Base-by-base conservation (phyloP, 2,888 invertebrate genomes). In the Myathropa florea region DNA sequence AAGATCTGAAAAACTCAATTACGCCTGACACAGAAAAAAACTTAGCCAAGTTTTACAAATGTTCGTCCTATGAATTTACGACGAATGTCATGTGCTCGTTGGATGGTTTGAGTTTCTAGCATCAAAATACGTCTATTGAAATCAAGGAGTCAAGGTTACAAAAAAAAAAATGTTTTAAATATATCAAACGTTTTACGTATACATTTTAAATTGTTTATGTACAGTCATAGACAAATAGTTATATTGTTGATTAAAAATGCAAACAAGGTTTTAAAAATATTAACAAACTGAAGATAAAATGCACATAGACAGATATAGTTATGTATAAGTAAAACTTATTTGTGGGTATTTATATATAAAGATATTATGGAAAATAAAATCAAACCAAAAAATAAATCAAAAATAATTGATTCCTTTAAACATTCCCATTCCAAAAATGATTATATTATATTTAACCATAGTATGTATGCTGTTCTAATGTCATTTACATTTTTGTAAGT, bases 361-460 rank as follows among this genome's bases (percentile, higher is more conserved):
- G 18, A 60, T 24, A 21, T 63, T 14, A 28, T 14, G 2, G 36
- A 59, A 23, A 72, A 63, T 26, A 36, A 30, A 53, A 60, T 10
- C 14, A 72, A 46, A 18, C 18, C 4, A 76, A 28, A 67, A 46
- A 84, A 67, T 46, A 57, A 61, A 60, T 73, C 21, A 72, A 67
- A 67, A 36, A 68, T 18, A 72, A 65, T 68, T 57, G 73, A 68
- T 75, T 86, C 78, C 65, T 86, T 86, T 67, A 83, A 83, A 86
- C 86, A 86, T 86, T 86, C 83, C 86, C 86, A 86, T 86, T 86
- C 86, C 78, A 86, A 86, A 86, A 81, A 67, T 64, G 12, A 70
- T 73, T 60, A 67, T 46, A 46, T 46, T 46, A 18, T 46, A 21
- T 82, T 39, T 59, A 65, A 65, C 65, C 64, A 72, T 60, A 59